These are phyloP conservation scores for Connochaetes taurinus DNA, from an alignment of 2,113 vertebrate species.

Conservation along the genomic window DNA sequence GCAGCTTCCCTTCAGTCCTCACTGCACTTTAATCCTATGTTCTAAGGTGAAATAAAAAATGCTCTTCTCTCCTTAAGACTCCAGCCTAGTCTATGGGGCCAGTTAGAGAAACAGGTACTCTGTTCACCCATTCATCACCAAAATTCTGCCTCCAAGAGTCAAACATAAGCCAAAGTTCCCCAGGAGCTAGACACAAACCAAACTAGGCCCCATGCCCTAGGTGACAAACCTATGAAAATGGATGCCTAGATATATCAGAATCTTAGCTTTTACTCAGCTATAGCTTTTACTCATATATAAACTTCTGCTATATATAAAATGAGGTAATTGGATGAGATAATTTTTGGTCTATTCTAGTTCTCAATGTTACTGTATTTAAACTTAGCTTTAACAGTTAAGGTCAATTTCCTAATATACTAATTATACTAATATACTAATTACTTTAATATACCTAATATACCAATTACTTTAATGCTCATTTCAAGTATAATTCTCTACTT, in stretches of 20 bases:
- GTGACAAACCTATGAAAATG: not conserved
- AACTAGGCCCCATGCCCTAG: not conserved
- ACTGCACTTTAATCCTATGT: not conserved
- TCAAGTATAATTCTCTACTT: not conserved
- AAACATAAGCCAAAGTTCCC: not conserved
- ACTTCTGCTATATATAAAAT: not conserved
- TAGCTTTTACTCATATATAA: not conserved
- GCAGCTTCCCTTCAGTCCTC: not conserved
- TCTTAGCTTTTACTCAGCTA: not conserved
- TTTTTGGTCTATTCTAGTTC: not conserved
- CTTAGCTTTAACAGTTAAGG: not conserved
- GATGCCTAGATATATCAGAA: not conserved
- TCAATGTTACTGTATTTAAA: not conserved
- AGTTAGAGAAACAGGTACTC: not conserved
- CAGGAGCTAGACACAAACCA: not conserved
- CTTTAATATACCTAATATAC: not conserved
- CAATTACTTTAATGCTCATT: not conserved
- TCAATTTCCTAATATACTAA: not conserved
- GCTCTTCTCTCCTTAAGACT: not conserved
- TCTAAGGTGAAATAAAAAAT: not conserved
- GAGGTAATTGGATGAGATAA: not conserved
- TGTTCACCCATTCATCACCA: not conserved
- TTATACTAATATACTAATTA: not conserved
- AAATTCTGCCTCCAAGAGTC: not conserved
- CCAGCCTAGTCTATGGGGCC: not conserved